Evolutionary conservation across 2,797 vertebrate genomes (phyloP).

Genomic region (Petrocephalus sullivani): DNA sequence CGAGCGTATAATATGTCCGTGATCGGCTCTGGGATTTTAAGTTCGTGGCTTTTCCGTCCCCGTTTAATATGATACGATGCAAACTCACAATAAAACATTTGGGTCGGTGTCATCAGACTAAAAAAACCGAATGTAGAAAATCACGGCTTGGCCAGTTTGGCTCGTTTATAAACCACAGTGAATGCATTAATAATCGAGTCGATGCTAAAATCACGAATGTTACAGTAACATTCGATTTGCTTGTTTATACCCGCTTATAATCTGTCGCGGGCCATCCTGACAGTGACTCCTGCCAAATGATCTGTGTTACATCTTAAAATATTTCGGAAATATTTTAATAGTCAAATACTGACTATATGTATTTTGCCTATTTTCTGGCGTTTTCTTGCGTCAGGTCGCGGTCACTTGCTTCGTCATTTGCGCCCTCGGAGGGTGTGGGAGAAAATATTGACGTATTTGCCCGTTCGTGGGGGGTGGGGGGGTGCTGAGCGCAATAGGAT

Average conservation of each 20-base stretch:
- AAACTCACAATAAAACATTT: background rate
- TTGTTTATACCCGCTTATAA: background rate
- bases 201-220: background rate
- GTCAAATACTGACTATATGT: background rate
- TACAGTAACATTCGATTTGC: background rate
- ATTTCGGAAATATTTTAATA: background rate
- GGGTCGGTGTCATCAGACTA: background rate
- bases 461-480: background rate
- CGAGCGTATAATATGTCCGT: background rate
- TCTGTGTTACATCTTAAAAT: background rate
- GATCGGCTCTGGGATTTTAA: background rate
- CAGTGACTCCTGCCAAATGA: background rate
- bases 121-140: background rate
- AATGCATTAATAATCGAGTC: background rate
- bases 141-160: background rate
- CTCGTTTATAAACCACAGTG: background rate
- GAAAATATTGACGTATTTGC: constrained; percentile 24
- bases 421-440: constrained; percentile 24
- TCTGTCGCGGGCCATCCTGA: background rate
- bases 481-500: background rate
- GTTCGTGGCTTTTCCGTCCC: background rate
- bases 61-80: background rate
- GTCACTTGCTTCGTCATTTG: constrained; percentile 30
- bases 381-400: background rate
- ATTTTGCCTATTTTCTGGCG: background rate